phyloP scores from a whole-genome alignment of 2,797 vertebrate genomes.

The Arctocebus calabarensis region DNA sequence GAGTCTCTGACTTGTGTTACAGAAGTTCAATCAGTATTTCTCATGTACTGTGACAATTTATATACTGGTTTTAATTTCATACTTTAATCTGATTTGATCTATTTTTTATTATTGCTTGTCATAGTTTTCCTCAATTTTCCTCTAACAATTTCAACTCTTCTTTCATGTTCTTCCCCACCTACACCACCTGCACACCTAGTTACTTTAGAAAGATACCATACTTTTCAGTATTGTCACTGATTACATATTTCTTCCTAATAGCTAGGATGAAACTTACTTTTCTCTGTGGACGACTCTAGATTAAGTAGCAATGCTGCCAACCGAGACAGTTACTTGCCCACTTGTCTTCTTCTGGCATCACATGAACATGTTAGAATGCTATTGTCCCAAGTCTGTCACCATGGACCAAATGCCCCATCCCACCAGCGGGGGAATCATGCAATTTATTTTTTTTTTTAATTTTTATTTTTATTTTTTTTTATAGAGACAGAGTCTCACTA shows the following conservation, averaged over 20 bases:
- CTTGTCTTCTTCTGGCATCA: neutral
- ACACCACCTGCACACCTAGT: neutral
- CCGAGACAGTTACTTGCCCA: neutral
- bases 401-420: neutral
- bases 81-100: constrained; percentile 23
- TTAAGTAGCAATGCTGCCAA: neutral
- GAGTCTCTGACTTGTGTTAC: neutral
- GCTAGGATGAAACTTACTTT: neutral
- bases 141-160: neutral
- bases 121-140: neutral
- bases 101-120: neutral
- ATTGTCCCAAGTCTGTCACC: neutral
- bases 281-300: neutral
- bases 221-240: neutral
- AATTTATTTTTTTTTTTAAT: too few species aligned
- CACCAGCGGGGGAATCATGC: neutral
- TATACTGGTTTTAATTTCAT: neutral
- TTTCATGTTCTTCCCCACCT: neutral
- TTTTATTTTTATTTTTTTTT: too few species aligned
- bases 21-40: neutral
- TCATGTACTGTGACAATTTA: neutral
- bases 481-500: too few species aligned
- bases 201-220: neutral
- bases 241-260: neutral
- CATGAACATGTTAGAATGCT: neutral